Percentiles rank a stretch among this genome's conserved stretches.
Evolutionary conservation across 2,888 invertebrate genomes (phyloP).

Genomic region (Aleiodes leptofemur): DNA sequence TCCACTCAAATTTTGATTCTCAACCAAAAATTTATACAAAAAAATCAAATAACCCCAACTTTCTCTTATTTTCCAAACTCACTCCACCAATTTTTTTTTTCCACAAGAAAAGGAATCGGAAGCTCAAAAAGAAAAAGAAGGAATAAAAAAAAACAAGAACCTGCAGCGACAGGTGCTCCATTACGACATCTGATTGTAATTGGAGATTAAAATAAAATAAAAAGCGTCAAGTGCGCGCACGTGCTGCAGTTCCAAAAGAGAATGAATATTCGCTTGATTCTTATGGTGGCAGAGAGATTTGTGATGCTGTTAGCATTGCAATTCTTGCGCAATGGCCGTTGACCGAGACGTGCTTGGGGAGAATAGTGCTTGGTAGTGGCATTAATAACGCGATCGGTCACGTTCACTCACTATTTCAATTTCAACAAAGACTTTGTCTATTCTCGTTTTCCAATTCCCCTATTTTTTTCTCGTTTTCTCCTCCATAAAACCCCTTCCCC

Average conservation of each 20-base stretch:
- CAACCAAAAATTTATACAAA: no score
- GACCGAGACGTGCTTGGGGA: slow-evolving; percentile 21
- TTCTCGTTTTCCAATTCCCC: slow-evolving; percentile 48
- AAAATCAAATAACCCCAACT: no score
- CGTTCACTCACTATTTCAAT: slow-evolving; percentile 43
- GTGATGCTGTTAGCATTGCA: slow-evolving; percentile 24
- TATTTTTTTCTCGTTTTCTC: slow-evolving; percentile 39
- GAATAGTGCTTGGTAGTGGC: neutral
- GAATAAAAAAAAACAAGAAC: no score
- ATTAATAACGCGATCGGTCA: slow-evolving; percentile 43
- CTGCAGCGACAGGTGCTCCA: slow-evolving; percentile 19
- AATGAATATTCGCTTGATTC: slow-evolving; percentile 34
- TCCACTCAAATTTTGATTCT: no score
- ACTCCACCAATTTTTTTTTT: no score
- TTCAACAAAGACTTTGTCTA: slow-evolving; percentile 41
- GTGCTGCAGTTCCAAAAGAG: neutral
- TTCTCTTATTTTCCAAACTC: no score
- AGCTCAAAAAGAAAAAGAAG: no score
- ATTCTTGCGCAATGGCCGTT: slow-evolving; percentile 28
- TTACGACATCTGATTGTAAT: slow-evolving; percentile 14
- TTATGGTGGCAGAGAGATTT: slow-evolving; percentile 39
- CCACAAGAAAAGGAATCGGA: no score
- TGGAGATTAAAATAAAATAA: no score
- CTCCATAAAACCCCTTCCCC: neutral
- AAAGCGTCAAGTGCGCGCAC: slow-evolving; percentile 13